Evolutionary conservation across 2,888 invertebrate genomes (phyloP).

Genomic region (Apodemia zela): DNA sequence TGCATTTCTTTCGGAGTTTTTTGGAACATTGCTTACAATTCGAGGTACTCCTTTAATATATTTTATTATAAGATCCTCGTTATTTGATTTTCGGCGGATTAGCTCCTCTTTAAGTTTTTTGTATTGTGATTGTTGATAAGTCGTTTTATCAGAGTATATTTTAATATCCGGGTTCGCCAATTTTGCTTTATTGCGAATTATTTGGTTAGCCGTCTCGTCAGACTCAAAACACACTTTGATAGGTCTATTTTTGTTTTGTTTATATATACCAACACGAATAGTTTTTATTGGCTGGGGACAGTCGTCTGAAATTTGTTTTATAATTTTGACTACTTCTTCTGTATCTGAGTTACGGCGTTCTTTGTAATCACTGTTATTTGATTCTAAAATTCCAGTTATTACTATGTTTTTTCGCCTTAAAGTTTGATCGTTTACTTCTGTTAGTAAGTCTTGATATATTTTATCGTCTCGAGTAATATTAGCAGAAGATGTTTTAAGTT

Average conservation of each 20-base stretch:
- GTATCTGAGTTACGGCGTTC: not conserved
- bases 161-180: not conserved
- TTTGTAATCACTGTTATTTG: not conserved
- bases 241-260: constrained; percentile 1
- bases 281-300: constrained; percentile 1
- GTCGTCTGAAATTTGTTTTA: not conserved
- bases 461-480: not conserved
- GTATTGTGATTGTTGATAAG: not conserved
- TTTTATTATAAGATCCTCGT: constrained; percentile 17
- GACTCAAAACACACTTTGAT: constrained; percentile 11
- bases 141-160: constrained; percentile 15
- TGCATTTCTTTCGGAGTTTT: not conserved
- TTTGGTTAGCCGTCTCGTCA: no score
- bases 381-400: constrained; percentile 9
- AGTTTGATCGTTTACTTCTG: not conserved
- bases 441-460: not conserved
- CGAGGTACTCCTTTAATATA: constrained; percentile 8
- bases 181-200: not conserved
- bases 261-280: constrained; percentile 8
- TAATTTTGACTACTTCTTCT: constrained; percentile 5
- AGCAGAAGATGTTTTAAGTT: not conserved
- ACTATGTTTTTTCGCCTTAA: constrained; percentile 3
- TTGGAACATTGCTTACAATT: not conserved
- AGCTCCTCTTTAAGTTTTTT: constrained; percentile 13
- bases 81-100: constrained; percentile 7